Conservation (phyloP, 2,113 vertebrate species). For the Melanostigma gelatinosum region DNA sequence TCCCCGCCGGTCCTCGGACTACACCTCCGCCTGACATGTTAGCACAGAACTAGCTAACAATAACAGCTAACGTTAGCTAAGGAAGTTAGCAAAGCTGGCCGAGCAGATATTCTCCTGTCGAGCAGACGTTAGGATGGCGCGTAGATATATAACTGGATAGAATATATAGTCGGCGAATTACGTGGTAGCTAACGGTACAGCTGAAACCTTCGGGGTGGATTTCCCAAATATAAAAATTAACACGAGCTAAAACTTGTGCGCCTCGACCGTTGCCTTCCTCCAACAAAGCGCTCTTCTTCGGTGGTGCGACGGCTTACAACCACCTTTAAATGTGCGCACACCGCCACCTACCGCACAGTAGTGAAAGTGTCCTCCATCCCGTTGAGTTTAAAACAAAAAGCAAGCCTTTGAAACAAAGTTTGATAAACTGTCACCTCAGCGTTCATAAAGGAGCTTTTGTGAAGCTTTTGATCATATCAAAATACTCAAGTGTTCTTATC, state of each 20-base stretch:
- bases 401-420: background rate
- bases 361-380: background rate
- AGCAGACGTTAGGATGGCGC: background rate
- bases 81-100: conserved; percentile 44
- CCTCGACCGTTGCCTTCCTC: background rate
- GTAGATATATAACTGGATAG: background rate
- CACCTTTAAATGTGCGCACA: background rate
- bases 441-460: background rate
- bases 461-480: background rate
- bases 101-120: background rate
- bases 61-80: conserved; percentile 13
- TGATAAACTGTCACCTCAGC: background rate
- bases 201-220: background rate
- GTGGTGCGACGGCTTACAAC: no score
- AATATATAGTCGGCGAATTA: background rate
- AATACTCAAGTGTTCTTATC: background rate
- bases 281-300: conserved; percentile 26
- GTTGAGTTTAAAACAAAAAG: background rate
- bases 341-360: conserved; percentile 24
- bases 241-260: conserved; percentile 18
- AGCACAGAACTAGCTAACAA: conserved; percentile 25
- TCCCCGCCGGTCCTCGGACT: conserved; percentile 93
- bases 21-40: conserved; percentile 91
- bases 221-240: background rate
- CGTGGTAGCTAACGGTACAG: background rate